phyloP scores from a whole-genome alignment of 2,113 vertebrate species.

The Ammodramus savannarum region DNA sequence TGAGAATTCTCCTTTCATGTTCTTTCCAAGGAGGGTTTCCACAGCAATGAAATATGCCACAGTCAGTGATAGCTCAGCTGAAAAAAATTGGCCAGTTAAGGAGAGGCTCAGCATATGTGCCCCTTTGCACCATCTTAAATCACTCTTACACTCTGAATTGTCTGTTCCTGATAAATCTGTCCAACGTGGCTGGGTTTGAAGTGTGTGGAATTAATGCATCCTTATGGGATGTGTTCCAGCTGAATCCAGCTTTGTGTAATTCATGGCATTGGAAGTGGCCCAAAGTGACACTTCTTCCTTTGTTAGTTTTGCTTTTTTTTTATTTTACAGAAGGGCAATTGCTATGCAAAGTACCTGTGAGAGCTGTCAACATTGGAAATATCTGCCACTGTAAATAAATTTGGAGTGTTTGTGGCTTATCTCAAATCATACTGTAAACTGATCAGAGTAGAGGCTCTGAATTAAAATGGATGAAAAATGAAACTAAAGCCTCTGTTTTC shows the following conservation, averaged over 20 bases:
- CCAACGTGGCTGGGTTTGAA: not conserved
- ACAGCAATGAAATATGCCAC: slow-evolving; percentile 8
- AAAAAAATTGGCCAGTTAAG: not conserved
- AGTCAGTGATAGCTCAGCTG: not conserved
- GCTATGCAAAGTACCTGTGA: not conserved
- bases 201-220: not conserved
- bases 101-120: not conserved
- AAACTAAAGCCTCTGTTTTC: not conserved
- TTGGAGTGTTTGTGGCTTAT: not conserved
- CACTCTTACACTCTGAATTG: not conserved
- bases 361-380: not conserved
- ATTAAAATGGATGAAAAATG: not conserved
- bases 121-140: not conserved
- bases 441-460: not conserved
- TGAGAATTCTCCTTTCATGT: not conserved
- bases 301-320: not conserved
- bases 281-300: not conserved
- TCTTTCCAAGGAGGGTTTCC: not conserved
- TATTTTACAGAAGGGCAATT: not conserved
- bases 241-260: not conserved
- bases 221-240: not conserved
- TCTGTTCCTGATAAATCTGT: not conserved
- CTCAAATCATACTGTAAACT: not conserved
- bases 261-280: not conserved
- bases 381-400: not conserved